These are phyloP conservation scores for Drosophila kuntzei DNA, from an alignment of 2,888 invertebrate species.

Conservation along the genomic window DNA sequence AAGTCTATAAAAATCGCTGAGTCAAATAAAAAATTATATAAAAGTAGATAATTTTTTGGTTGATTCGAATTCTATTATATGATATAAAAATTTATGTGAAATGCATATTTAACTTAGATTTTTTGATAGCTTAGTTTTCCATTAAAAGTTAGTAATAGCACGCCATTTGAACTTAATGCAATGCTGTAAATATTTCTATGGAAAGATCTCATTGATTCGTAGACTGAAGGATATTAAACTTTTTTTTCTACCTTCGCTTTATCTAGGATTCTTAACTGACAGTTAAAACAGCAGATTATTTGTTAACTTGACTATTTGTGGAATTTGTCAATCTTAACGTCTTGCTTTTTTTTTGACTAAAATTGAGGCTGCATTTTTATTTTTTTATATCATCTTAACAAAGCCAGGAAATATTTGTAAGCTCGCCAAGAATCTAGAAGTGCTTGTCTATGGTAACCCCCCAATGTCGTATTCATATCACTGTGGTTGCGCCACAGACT, in stretches of 20 bases:
- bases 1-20: not conserved
- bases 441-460: not conserved
- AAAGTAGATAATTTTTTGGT: not conserved
- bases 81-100: not conserved
- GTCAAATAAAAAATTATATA: not conserved
- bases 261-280: not conserved
- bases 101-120: not conserved
- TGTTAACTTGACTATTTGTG: conserved; percentile 1
- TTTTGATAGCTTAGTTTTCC: not conserved
- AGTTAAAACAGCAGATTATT: not conserved
- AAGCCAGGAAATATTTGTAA: conserved; percentile 32
- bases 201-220: too few relatives aligned
- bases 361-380: conserved; percentile 14
- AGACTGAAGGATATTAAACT: not conserved
- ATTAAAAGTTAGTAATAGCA: not conserved
- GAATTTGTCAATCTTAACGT: conserved; percentile 18
- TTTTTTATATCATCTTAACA: conserved; percentile 1
- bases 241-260: not conserved
- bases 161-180: not conserved
- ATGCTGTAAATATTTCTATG: not conserved
- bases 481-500: conserved; percentile 25
- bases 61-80: not conserved
- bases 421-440: conserved; percentile 15
- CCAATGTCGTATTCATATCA: conserved; percentile 17
- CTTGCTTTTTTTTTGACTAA: not conserved